Conservation (phyloP, 2,797 vertebrate genomes). For the Gallinago stenura region DNA sequence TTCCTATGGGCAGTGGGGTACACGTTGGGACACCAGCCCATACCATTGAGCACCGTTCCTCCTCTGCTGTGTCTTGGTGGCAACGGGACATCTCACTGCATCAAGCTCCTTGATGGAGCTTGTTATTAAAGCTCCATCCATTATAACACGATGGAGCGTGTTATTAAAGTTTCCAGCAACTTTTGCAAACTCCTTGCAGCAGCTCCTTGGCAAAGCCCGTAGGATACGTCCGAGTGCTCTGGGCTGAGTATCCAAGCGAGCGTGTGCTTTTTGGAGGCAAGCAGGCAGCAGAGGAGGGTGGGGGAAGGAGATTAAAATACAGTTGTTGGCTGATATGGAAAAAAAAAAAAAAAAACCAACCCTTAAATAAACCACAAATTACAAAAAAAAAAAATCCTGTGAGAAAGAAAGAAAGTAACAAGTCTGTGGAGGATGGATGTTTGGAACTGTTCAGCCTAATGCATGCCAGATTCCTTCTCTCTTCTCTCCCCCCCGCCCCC, state of each 20-base stretch:
- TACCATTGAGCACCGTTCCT: rapidly evolving
- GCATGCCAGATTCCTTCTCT: slow-evolving; percentile 77
- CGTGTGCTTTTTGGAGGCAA: neutral
- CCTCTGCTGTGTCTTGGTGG: neutral
- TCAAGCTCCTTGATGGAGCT: rapidly evolving
- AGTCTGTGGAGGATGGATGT: slow-evolving; percentile 75
- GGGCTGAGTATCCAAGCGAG: neutral
- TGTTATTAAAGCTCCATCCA: neutral
- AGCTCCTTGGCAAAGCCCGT: neutral
- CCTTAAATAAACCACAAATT: slow-evolving; percentile 63
- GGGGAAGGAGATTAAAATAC: neutral
- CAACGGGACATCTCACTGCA: neutral
- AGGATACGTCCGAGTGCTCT: neutral
- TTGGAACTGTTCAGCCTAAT: slow-evolving; percentile 78
- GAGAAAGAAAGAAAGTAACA: slow-evolving; percentile 68
- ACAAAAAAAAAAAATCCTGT: slow-evolving; percentile 5
- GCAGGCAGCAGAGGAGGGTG: neutral
- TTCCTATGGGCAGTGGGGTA: rapidly evolving
- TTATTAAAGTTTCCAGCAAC: neutral
- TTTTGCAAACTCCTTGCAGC: neutral
- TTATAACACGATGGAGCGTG: rapidly evolving
- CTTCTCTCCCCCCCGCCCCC: slow-evolving; percentile 25
- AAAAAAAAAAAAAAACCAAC: neutral
- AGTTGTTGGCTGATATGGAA: slow-evolving; percentile 9
- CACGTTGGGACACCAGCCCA: rapidly evolving